Base-by-base conservation (phyloP, 2,888 invertebrate genomes). In the Lithophane semibrunnea region DNA sequence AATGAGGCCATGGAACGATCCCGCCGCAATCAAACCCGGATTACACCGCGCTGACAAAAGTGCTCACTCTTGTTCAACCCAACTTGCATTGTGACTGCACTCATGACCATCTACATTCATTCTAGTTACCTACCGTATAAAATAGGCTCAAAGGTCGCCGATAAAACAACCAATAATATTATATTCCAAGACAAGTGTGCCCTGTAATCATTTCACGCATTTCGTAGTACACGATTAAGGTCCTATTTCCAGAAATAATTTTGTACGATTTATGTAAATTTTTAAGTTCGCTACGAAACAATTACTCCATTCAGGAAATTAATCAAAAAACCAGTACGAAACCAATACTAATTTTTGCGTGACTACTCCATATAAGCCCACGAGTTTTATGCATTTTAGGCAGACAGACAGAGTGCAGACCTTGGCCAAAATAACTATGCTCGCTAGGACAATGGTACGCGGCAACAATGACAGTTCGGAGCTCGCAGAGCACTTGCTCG, bases 11-110 rank as follows among this genome's bases (percentile, higher is more conserved):
- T 82, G 81, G 82, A 84, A 84, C 82, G 86, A 85, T 86, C 83
- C 58, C 87, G 87, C 52, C 83, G 91, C 92, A 92, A 92, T 92
- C 92, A 92, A 92, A 90, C 88, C 68, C 72, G 92, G 92, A 90
- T 92, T 91, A 91, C 73, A 82, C 75, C 21, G 72, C 73, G 90
- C 91, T 91, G 90, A 92, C 92, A 90, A 88, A 88, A 88, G 83
- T 73, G 72, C 71, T 82, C 83, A 54, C 81, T 69, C 75, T 70
- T 64, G 74, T 74, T 75, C 78, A 58, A 68, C 47, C 49, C 44
- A 47, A 69, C 65, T 49, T 65, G 76, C 82, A 84, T 88, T 88
- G 79, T 87, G 74, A 61, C 61, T 70, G 72, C 79, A 79, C 71
- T 65, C 44, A 29, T n/a, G 56, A 44, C 61, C 56, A 42, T 64